phyloP scores from a whole-genome alignment of 1,140 invertebrate genomes.

The Pomacea maculata region DNA sequence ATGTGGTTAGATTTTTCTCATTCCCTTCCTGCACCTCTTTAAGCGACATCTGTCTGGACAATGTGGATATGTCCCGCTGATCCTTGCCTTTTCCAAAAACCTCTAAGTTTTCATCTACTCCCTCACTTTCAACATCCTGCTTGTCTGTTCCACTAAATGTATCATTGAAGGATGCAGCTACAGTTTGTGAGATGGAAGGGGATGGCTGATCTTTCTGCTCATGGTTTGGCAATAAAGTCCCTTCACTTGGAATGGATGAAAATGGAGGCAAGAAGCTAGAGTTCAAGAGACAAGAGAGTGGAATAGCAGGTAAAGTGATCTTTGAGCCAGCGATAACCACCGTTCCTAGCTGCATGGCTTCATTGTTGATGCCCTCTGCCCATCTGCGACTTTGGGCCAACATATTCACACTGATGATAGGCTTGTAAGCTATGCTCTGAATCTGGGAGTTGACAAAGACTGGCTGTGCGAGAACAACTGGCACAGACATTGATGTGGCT shows the following conservation, averaged over 20 bases:
- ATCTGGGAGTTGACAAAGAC: slow-evolving; percentile 34
- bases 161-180: too few relatives aligned
- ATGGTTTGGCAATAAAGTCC: too few relatives aligned
- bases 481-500: slow-evolving; percentile 20
- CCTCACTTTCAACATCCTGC: too few relatives aligned
- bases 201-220: too few relatives aligned
- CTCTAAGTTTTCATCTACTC: too few relatives aligned
- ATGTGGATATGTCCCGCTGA: too few relatives aligned
- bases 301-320: slow-evolving; percentile 30
- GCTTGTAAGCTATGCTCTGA: slow-evolving; percentile 18
- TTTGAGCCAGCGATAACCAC: slow-evolving; percentile 23
- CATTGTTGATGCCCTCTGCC: not conserved
- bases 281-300: slow-evolving; percentile 14
- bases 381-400: not conserved
- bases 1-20: too few relatives aligned
- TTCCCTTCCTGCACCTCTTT: too few relatives aligned
- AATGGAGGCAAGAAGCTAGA: not conserved
- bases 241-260: not conserved
- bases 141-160: too few relatives aligned
- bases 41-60: too few relatives aligned
- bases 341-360: slow-evolving; percentile 14
- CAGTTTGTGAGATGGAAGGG: too few relatives aligned
- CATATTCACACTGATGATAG: not conserved
- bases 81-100: too few relatives aligned
- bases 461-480: slow-evolving; percentile 35